Percentiles rank a stretch among this genome's conserved stretches.
These are phyloP conservation scores for Zonotrichia leucophrys DNA, from an alignment of 2,113 vertebrate genomes.

Conservation along the genomic window DNA sequence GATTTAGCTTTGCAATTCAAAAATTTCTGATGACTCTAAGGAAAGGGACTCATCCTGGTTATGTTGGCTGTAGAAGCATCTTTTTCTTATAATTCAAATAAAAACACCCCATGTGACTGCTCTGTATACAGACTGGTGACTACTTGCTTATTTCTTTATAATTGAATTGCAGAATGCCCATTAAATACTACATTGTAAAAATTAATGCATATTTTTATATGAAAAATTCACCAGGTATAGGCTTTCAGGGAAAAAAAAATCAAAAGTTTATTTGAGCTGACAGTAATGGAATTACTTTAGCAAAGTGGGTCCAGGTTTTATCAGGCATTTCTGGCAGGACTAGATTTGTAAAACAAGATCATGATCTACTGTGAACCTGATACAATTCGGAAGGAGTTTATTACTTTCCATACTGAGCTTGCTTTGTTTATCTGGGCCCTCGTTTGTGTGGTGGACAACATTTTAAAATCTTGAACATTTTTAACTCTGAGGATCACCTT, in stretches of 20 bases:
- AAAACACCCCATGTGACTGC: background rate
- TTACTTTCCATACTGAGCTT: background rate
- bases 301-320: background rate
- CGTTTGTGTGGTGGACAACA: background rate
- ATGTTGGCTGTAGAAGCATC: fast-evolving
- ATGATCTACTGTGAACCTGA: background rate
- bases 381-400: background rate
- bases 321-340: background rate
- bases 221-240: background rate
- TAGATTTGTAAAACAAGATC: background rate
- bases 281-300: background rate
- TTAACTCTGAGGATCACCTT: background rate
- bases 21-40: background rate
- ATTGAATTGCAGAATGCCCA: background rate
- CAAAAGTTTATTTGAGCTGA: background rate
- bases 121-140: background rate
- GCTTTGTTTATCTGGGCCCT: background rate
- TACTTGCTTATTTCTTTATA: background rate
- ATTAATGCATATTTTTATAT: background rate
- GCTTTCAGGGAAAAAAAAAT: background rate
- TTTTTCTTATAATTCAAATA: background rate
- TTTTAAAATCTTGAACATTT: background rate
- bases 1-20: background rate
- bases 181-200: background rate
- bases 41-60: background rate